Evolutionary conservation across 2,888 invertebrate genomes (phyloP).

Genomic region (Folsomia candida): DNA sequence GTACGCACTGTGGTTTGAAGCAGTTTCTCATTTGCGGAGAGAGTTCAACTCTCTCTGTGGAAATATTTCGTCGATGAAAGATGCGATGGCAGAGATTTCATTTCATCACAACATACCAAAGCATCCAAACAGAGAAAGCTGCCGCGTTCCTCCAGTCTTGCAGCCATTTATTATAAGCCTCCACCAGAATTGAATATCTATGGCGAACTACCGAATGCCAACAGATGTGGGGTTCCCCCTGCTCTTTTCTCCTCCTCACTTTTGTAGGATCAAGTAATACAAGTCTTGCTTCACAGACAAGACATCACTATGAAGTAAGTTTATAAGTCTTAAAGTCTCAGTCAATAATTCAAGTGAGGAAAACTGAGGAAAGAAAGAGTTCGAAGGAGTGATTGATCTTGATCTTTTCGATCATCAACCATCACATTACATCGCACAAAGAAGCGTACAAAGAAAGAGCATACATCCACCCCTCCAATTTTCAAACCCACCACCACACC

Average conservation of each 20-base stretch:
- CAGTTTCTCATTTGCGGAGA: too few relatives aligned
- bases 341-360: conserved; percentile 1
- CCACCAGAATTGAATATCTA: not conserved
- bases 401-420: not conserved
- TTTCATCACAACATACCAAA: conserved; percentile 4
- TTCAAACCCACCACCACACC: not conserved
- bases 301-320: not conserved
- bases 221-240: not conserved
- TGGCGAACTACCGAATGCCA: not conserved
- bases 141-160: not conserved
- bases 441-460: not conserved
- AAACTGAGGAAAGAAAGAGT: not conserved
- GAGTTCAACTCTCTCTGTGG: not conserved
- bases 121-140: not conserved
- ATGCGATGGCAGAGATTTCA: conserved; percentile 3
- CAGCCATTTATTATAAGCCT: not conserved
- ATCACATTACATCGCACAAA: not conserved
- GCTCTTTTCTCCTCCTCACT: not conserved
- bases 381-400: conserved; percentile 1
- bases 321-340: not conserved
- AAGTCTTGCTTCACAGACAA: not conserved
- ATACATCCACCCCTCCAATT: not conserved
- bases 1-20: not conserved
- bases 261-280: not conserved
- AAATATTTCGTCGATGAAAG: not conserved